phyloP scores from a whole-genome alignment of 2,113 vertebrate species.

The Sinocyclocheilus rhinocerous region DNA sequence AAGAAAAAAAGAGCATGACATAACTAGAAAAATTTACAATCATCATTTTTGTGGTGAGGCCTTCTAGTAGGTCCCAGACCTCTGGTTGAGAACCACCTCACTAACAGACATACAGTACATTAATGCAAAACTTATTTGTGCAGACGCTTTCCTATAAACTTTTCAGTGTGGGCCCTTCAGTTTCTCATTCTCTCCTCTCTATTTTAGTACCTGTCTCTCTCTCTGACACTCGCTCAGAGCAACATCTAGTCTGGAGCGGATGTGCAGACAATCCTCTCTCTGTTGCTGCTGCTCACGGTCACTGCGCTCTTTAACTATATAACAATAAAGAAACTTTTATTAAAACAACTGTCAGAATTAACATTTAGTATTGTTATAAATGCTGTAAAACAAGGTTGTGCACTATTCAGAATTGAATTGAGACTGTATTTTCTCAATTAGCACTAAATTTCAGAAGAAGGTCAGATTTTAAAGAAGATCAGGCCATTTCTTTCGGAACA shows the following conservation, averaged over 20 bases:
- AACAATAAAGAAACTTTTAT: slow-evolving; percentile 43
- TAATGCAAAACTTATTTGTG: background rate
- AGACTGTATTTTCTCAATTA: background rate
- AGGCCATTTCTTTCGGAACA: no score
- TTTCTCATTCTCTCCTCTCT: slow-evolving; percentile 17
- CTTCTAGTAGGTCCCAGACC: background rate
- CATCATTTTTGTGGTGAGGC: background rate
- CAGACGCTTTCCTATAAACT: background rate
- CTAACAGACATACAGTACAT: background rate
- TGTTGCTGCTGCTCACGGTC: slow-evolving; percentile 80
- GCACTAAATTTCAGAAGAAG: background rate
- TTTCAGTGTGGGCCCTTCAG: background rate
- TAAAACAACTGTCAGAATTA: background rate
- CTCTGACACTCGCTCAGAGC: slow-evolving; percentile 80
- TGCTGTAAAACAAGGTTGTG: background rate
- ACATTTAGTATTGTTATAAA: background rate
- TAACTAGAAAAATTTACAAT: background rate
- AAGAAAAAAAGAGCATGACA: background rate
- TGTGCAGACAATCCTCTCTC: slow-evolving; percentile 83
- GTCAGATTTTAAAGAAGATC: no score
- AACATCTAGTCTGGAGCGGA: slow-evolving; percentile 81
- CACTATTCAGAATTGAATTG: background rate
- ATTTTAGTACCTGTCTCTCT: slow-evolving; percentile 85
- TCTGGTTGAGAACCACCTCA: background rate
- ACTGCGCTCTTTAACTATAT: slow-evolving; percentile 77